Conservation (phyloP, 2,888 invertebrate species). For the Mimumesa dahlbomi region DNA sequence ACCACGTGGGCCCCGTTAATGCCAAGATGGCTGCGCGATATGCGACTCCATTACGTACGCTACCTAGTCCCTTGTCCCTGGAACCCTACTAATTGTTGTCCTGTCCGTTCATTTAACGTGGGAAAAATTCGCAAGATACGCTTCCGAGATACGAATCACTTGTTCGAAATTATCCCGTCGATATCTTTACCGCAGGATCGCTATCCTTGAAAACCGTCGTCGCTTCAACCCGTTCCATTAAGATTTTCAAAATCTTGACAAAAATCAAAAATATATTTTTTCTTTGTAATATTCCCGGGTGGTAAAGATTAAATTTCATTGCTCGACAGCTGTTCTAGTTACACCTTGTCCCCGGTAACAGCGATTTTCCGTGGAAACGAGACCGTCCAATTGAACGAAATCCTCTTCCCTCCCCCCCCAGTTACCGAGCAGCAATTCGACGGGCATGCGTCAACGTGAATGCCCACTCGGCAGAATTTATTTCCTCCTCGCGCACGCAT, state of each 20-base stretch:
- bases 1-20: constrained; percentile 64
- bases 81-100: constrained; percentile 59
- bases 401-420: constrained; percentile 33
- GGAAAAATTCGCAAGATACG: constrained; percentile 49
- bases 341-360: too few species aligned
- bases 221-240: too few species aligned
- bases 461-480: constrained; percentile 49
- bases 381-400: constrained; percentile 6
- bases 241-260: too few species aligned
- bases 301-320: too few species aligned
- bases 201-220: background rate
- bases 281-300: too few species aligned
- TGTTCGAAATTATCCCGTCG: too few species aligned
- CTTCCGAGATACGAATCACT: constrained; percentile 33
- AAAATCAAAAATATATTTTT: too few species aligned
- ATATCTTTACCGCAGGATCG: background rate
- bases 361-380: too few species aligned
- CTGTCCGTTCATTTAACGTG: constrained; percentile 52
- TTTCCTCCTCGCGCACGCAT: constrained; percentile 39
- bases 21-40: constrained; percentile 65
- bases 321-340: too few species aligned
- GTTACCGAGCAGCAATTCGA: constrained; percentile 29
- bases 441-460: constrained; percentile 43
- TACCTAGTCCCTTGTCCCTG: constrained; percentile 38
- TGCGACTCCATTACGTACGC: constrained; percentile 55